Evolutionary conservation across 2,113 vertebrate genomes (phyloP), one percentile per base, ranked within the genome.

Genomic region (Balaenoptera acutorostrata): DNA sequence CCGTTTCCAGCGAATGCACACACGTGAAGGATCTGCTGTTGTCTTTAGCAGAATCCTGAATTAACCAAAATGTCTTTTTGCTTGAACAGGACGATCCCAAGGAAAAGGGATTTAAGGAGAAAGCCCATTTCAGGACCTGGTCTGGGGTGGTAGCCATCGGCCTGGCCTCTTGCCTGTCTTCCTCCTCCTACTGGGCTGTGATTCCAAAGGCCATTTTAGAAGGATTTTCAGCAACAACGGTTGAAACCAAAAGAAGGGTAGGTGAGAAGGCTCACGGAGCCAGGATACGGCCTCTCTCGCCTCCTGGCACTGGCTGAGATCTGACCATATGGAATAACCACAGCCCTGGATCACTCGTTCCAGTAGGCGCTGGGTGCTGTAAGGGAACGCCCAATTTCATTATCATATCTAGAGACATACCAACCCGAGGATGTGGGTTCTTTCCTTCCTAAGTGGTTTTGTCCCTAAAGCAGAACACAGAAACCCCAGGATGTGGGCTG

Each of bases 391-490:
- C 20, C 63, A 5, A 11, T 0, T 18, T 23, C 64, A 36, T 69
- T 3, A 78, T 39, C 64, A 23, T 5, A 41, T 6, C 75, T 0
- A 31, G 2, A 66, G 71, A 74, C 39, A 83, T 0, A 13, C 15
- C 5, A 52, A 21, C 59, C 8, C 2, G 0, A 29, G 36, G 12
- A 3, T 4, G 3, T 1, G 49, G 69, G 25, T 17, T 55, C 61
- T 71, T 71, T 68, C 84, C 57, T 84, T 80, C 90, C 46, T 72
- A 85, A 97, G 97, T 97, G 98, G 96, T 97, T 97, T 41, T 72
- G 82, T 94, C 96, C 96, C 95, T 71, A 44, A 90, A 63, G 74
- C 71, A 64, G 72, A 87, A 71, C 95, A 71, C 9, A 41, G 46
- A 39, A 39, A 13, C n/a, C 71, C 80, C 7, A 6, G 31, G 78